Evolutionary conservation across 2,113 vertebrate genomes (phyloP).

Genomic region (Bufo gargarizans): DNA sequence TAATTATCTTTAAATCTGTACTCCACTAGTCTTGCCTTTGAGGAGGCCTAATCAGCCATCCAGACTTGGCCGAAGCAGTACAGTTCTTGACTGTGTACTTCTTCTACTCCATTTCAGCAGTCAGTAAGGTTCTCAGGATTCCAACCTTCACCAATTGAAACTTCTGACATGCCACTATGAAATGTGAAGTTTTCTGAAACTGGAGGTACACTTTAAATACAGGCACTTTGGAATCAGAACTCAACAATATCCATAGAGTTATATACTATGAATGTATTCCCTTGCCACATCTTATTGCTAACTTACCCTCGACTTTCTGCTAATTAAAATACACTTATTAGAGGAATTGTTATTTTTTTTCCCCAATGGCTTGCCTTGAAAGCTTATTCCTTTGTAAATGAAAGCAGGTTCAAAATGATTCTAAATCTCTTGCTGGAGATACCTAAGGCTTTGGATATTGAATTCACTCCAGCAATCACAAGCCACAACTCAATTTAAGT

Average conservation of each 20-base stretch:
- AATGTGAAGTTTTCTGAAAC: too few relatives aligned
- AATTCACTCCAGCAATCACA: not conserved
- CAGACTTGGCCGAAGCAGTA: too few relatives aligned
- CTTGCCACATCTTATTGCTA: not conserved
- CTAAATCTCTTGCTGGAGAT: not conserved
- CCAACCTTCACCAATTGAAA: too few relatives aligned
- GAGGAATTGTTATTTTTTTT: constrained; percentile 6
- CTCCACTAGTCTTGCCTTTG: too few relatives aligned
- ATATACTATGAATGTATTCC: not conserved
- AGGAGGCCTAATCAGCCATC: too few relatives aligned
- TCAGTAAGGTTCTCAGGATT: too few relatives aligned
- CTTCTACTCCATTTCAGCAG: too few relatives aligned
- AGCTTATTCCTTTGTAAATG: constrained; percentile 30
- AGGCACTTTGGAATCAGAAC: not conserved
- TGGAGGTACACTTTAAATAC: not conserved
- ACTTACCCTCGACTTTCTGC: not conserved
- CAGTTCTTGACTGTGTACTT: too few relatives aligned
- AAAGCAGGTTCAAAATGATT: not conserved
- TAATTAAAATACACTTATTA: constrained; percentile 25
- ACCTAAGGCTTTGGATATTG: not conserved
- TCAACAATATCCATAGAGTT: not conserved
- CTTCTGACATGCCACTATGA: too few relatives aligned
- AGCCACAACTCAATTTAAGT: constrained; percentile 25
- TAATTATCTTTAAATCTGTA: too few relatives aligned
- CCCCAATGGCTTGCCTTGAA: not conserved